These are phyloP conservation scores for Acarapis woodi DNA, from an alignment of 1,140 invertebrate species.

Conservation along the genomic window DNA sequence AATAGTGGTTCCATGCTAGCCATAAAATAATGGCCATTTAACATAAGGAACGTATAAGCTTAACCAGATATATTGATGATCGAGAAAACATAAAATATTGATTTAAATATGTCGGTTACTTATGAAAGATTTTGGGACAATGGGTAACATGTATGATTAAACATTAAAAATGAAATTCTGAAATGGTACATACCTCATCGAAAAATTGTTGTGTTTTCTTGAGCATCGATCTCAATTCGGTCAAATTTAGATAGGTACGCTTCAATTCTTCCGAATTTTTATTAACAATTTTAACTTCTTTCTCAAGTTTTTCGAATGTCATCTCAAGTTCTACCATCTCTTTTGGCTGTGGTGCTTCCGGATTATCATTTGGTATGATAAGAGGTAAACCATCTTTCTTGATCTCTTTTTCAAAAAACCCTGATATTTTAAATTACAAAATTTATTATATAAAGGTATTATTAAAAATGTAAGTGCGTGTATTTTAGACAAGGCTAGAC, in stretches of 20 bases:
- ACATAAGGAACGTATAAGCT: not conserved
- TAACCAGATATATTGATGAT: not conserved
- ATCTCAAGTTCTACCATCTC: slow-evolving; percentile 81
- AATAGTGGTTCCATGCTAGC: too few species aligned
- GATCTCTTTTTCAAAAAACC: slow-evolving; percentile 79
- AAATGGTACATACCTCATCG: slow-evolving; percentile 19
- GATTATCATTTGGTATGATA: slow-evolving; percentile 61
- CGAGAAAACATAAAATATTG: too few species aligned
- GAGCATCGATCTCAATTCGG: slow-evolving; percentile 36
- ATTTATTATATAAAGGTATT: not conserved
- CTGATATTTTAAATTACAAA: slow-evolving; percentile 15
- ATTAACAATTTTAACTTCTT: slow-evolving; percentile 23
- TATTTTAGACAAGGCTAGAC: not conserved
- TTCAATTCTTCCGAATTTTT: slow-evolving; percentile 26
- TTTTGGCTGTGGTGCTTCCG: slow-evolving; percentile 74
- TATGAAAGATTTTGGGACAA: too few species aligned
- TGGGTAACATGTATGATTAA: too few species aligned
- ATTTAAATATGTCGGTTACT: too few species aligned
- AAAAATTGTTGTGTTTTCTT: slow-evolving; percentile 26
- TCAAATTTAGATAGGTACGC: slow-evolving; percentile 40
- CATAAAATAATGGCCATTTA: not conserved
- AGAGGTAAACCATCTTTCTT: slow-evolving; percentile 79
- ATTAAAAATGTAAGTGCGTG: not conserved
- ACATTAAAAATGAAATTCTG: too few species aligned
- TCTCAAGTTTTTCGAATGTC: slow-evolving; percentile 21